Evolutionary conservation across 2,888 invertebrate genomes (phyloP), one percentile per base, ranked within the genome.

Genomic region (Heliconius sara): DNA sequence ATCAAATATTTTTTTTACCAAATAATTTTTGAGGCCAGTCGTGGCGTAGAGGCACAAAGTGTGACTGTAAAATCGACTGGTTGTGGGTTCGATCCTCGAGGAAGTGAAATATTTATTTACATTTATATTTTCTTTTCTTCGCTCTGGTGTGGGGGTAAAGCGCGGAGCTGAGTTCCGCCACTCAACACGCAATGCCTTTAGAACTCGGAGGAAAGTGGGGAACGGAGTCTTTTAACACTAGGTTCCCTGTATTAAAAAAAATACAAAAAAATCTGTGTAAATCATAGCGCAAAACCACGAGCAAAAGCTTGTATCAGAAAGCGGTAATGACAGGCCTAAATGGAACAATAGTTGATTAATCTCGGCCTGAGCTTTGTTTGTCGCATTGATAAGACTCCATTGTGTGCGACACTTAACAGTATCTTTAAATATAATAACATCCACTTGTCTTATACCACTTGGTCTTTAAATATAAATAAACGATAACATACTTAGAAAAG

Each of bases 331-430:
- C 39, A 75, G 68, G 70, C 34, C 52, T 47, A 79, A 78, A 78
- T 78, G 57, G 60, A 76, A 79, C 79, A 79, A 76, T 79, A 71
- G 30, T 70, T 79, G 79, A 79, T 79, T 79, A 79, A 75, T 76
- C 75, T 52, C 75, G 30, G 34, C 63, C 66, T 39, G 30, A 74
- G 68, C 74, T 43, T 63, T 79, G 74, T 79, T 79, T 30, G 76
- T 76, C 60, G 73, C 60, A 22, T 12, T 75, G 75, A 75, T 66
- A 75, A 66, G 75, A 27, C 27, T 9, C 75, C 47, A 47, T 66
- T 75, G 75, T 75, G 66, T 65, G 66, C 25, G 34, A 73, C 65
- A 66, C 65, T 75, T 75, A 66, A 75, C 43, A 75, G 47, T 75
- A 66, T 75, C 75, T 65, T 75, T 66, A 75, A 75, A 75, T 75